phyloP scores from a whole-genome alignment of 2,888 invertebrate genomes.

The Euphydryas editha region DNA sequence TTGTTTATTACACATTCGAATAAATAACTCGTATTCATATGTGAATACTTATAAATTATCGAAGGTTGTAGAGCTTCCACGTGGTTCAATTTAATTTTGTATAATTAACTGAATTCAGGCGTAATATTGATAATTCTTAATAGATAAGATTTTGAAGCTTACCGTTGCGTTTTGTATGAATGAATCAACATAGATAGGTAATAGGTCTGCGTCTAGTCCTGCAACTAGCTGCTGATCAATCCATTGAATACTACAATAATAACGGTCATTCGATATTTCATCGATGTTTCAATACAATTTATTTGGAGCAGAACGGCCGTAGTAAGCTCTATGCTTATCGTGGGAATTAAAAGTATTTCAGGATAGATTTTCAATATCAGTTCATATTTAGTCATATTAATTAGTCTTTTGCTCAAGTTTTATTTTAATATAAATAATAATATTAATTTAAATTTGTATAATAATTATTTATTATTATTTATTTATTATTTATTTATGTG shows the following conservation, averaged over 20 bases:
- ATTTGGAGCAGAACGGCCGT: constrained; percentile 61
- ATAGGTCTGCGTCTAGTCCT: constrained; percentile 54
- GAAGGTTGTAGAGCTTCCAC: no score
- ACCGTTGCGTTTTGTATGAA: constrained; percentile 8
- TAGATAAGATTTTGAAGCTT: not conserved
- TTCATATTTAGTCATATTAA: not conserved
- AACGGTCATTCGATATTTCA: constrained; percentile 31
- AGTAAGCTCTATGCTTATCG: constrained; percentile 22
- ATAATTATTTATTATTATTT: no score
- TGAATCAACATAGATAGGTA: constrained; percentile 45
- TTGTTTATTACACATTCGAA: no score
- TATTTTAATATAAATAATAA: no score
- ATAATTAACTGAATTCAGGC: no score
- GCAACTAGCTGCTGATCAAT: constrained; percentile 15
- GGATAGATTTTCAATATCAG: constrained; percentile 10
- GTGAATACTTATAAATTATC: no score
- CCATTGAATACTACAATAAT: constrained; percentile 28
- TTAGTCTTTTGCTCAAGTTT: no score
- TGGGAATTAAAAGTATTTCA: constrained; percentile 23
- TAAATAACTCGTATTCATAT: no score
- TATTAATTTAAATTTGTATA: no score
- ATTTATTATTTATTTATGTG: no score
- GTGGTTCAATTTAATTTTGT: no score
- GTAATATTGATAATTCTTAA: not conserved
- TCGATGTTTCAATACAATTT: constrained; percentile 40